Evolutionary conservation across 1,140 invertebrate genomes (phyloP), one percentile per base, ranked within the genome.

Genomic region (Theocolax elegans): DNA sequence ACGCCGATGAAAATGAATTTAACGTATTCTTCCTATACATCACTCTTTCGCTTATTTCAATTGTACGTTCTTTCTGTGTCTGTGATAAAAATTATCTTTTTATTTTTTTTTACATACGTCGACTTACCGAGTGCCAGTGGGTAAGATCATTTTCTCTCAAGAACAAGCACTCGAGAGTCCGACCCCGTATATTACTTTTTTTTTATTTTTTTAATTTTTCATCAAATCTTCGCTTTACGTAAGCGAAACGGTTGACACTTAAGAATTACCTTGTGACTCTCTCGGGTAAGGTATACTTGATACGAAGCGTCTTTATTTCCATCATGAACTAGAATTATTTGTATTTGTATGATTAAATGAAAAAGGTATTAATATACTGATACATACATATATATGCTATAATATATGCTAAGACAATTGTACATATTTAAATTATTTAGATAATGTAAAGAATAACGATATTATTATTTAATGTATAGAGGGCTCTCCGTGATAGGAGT

Each of bases 401-500:
- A n/a, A n/a, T n/a, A n/a, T n/a, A n/a, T n/a, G n/a, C n/a, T n/a
- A n/a, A n/a, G n/a, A 25, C 38, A 40, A 21, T 40, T 68, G 29
- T 68, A 53, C 31, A 60, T 49, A 59, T 35, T 53, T 51, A 44
- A 38, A 59, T 46, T 48, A n/a, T n/a, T 27, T 12, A 53, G 6
- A 4, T 4, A 27, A 25, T 53, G 12, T 23, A 49, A 49, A n/a
- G 25, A 53, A 3, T 53, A 27, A 53, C 49, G 23, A 13, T 38
- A 38, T 13, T 6, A 38, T 38, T 38, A n/a, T n/a, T n/a, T n/a
- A n/a, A n/a, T n/a, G n/a, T n/a, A n/a, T n/a, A 38, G 49, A 53
- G 49, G 25, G 40, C 40, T n/a, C n/a, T n/a, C n/a, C n/a, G n/a
- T n/a, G n/a, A n/a, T n/a, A 12, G 31, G 51, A 56, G 23, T 21